Percentiles rank a stretch among this genome's conserved stretches.
Evolutionary conservation across 2,113 vertebrate species (phyloP).

Genomic region (Rhagologus leucostigma): DNA sequence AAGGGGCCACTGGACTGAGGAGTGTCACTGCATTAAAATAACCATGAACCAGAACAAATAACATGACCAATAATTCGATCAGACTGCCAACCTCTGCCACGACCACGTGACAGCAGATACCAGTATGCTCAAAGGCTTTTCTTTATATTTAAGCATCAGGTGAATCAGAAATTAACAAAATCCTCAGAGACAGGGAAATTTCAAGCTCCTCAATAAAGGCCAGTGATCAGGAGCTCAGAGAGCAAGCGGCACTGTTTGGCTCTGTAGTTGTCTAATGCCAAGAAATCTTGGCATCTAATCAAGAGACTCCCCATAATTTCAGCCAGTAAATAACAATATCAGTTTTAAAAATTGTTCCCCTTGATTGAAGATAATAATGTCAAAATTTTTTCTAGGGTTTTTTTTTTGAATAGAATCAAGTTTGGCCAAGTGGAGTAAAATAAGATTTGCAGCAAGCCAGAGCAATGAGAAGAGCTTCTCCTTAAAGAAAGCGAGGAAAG

Average conservation of each 20-base stretch:
- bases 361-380: background rate
- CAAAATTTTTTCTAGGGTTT: rapidly evolving
- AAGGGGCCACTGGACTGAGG: background rate
- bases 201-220: background rate
- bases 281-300: background rate
- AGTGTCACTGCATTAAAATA: background rate
- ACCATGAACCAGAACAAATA: background rate
- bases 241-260: background rate
- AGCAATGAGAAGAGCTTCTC: background rate
- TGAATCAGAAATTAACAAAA: background rate
- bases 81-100: background rate
- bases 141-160: background rate
- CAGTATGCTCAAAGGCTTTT: background rate
- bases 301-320: background rate
- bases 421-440: background rate
- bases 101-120: rapidly evolving
- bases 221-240: background rate
- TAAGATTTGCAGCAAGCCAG: background rate
- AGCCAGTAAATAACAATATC: background rate
- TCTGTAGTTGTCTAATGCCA: background rate
- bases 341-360: background rate
- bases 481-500: background rate
- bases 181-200: background rate
- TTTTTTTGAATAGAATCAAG: background rate
- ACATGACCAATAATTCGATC: background rate